Base-by-base conservation (phyloP, 2,888 invertebrate species). In the Apodemia hepburni region DNA sequence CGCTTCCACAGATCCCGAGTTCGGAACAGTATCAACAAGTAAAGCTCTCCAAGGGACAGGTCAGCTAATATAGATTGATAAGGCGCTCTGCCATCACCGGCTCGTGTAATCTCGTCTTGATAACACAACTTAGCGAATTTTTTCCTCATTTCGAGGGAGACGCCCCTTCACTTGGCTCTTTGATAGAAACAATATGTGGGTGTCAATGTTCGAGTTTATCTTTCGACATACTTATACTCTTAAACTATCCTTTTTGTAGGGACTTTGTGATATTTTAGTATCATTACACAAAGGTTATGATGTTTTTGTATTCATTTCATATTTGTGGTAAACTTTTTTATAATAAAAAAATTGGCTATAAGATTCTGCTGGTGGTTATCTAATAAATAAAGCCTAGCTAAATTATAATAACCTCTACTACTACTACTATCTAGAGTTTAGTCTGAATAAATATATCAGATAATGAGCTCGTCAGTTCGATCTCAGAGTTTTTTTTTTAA, bases 21-120 rank as follows among this genome's bases (percentile, higher is more conserved):
- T 17, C n/a, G 54, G 12, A 57, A 57, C 27, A 15, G 42, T 61
- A 65, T 63, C 68, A 69, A 68, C 69, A 69, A 69, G 69, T 69
- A 45, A 62, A 58, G 62, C 62, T 47, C 47, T 64, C 42, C 62
- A 61, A 54, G 64, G 45, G 63, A 61, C 62, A 67, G 71, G 68
- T 68, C 72, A 72, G 69, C 73, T 76, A 75, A 76, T 77, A 70
- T 72, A 74, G 75, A 78, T 76, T 77, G 78, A 79, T 78, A 78
- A 75, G 76, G 62, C 59, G 38, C 60, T 65, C 60, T 65, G 61
- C 67, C 72, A 70, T 72, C 73, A 70, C 70, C 60, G 63, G 62
- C 67, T 67, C 68, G 61, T 71, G 74, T 75, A 75, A 76, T 57
- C 54, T 76, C 75, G 64, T 35, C 63, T 64, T 71, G 73, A 73